Base-by-base conservation (phyloP, 2,888 invertebrate species). In the Baronia brevicornis region DNA sequence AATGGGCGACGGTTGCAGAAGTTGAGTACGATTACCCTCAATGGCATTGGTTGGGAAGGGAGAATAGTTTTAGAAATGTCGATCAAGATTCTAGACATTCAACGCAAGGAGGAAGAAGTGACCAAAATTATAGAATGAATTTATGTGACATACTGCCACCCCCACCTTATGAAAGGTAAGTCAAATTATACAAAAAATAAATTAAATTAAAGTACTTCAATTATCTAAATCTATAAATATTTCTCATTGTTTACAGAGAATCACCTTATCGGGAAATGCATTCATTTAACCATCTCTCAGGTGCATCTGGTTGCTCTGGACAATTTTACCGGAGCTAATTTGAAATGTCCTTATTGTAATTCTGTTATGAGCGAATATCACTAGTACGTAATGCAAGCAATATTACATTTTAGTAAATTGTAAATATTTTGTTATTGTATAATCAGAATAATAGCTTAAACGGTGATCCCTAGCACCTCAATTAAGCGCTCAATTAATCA, bases 11-110 rank as follows among this genome's bases (percentile, higher is more conserved):
- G 3, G 67, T 79, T 47, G 63, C 78, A 7, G 82, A 82, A 44
- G 79, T 78, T 8, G 82, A 84, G 39, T 84, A 84, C 31, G 84
- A 84, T 51, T 84, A 84, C 43, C 82, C 84, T 5, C 84, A 82
- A 39, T 84, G 84, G 84, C 79, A 84, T 52, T 84, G 82, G 84
- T 46, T 84, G 36, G 77, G 72, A 7, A 68, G 77, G 48, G 78
- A 80, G 36, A 82, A 79, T 45, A 80, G 69, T 50, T 84, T 84
- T 54, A 70, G 80, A 44, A 73, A 77, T 28, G 63, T 62, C 32
- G 62, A 55, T 28, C 69, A 63, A 48, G 73, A 71, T 36, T 52
- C 60, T 13, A 66, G 69, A 48, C 74, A 69, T 41, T 63, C 69
- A 32, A 74, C 55, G 28, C 71, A 63, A 37, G 68, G 60, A 2